These are phyloP conservation scores for Archips crataeganus DNA, from an alignment of 2,888 invertebrate genomes.

Conservation along the genomic window DNA sequence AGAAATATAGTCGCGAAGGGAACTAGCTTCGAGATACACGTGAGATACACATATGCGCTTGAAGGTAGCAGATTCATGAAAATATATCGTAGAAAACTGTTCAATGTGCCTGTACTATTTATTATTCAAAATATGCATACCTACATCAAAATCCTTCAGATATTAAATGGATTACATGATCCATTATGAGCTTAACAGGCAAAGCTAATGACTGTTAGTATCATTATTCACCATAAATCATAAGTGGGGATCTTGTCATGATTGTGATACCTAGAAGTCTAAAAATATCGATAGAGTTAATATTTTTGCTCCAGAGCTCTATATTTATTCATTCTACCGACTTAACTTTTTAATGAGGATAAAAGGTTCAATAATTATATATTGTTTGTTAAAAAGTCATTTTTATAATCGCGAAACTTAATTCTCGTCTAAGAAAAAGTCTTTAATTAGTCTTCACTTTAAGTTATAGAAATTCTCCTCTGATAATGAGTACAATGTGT, in stretches of 20 bases:
- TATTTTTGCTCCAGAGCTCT: neutral
- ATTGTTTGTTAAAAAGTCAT: neutral
- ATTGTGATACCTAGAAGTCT: neutral
- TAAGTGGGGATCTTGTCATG: neutral
- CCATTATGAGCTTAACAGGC: neutral
- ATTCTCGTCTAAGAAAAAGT: too few relatives aligned
- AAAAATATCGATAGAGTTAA: neutral
- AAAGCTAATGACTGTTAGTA: neutral
- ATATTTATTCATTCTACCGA: slow-evolving; percentile 3
- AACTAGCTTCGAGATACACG: too few relatives aligned
- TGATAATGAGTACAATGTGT: too few relatives aligned
- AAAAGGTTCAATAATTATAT: neutral
- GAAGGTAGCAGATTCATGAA: neutral
- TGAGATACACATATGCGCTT: neutral
- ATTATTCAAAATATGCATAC: neutral
- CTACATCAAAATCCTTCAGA: neutral
- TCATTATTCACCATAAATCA: neutral
- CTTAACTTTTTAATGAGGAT: neutral
- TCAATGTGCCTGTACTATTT: neutral
- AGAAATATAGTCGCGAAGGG: too few relatives aligned
- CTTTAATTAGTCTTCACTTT: too few relatives aligned
- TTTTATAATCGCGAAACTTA: too few relatives aligned
- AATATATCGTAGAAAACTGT: neutral
- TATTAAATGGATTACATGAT: neutral
- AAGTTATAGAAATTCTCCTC: too few relatives aligned